These are phyloP conservation scores for Sinocyclocheilus rhinocerous DNA, from an alignment of 2,113 vertebrate genomes.

Conservation along the genomic window DNA sequence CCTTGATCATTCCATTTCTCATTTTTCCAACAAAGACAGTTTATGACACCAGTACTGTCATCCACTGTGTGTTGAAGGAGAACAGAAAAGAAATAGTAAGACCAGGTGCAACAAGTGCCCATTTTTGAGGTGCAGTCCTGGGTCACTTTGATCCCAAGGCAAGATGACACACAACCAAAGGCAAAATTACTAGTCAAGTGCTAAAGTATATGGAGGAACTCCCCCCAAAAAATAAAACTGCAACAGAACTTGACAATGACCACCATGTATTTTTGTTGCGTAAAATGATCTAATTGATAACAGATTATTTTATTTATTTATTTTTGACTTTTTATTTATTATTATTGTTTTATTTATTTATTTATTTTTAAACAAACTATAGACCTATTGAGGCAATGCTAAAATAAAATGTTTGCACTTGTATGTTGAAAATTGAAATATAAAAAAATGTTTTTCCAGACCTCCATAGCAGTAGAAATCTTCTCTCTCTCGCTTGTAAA, in stretches of 20 bases:
- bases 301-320: too few species aligned
- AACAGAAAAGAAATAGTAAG: background rate
- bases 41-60: constrained; percentile 93
- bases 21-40: constrained; percentile 92
- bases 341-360: too few species aligned
- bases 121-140: background rate
- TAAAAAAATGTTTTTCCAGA: constrained; percentile 27
- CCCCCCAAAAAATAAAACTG: too few species aligned
- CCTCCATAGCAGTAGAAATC: constrained; percentile 82
- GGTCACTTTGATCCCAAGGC: background rate
- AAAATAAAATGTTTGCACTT: background rate
- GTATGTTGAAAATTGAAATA: background rate
- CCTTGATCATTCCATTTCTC: constrained; percentile 61
- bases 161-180: background rate
- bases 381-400: background rate
- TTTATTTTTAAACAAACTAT: too few species aligned
- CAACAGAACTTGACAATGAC: too few species aligned
- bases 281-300: too few species aligned
- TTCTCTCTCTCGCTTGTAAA: constrained; percentile 83
- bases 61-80: constrained; percentile 79
- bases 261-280: too few species aligned
- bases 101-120: background rate
- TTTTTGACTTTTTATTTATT: too few species aligned
- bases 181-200: background rate
- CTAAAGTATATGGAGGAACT: too few species aligned